Conservation (phyloP, 2,797 vertebrate genomes). For the Pangasius macronema region DNA sequence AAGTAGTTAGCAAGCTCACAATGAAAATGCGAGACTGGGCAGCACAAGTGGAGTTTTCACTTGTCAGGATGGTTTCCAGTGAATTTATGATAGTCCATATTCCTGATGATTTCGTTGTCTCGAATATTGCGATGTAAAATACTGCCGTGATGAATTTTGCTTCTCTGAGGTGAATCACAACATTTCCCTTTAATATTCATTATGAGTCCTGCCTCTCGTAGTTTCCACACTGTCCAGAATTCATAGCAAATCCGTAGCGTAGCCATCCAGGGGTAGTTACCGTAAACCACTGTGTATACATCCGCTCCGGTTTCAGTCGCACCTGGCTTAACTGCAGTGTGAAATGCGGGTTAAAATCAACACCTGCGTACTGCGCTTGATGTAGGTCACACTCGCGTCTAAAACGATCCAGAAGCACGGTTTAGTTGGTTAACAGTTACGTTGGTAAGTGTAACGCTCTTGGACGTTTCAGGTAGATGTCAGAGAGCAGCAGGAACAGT, state of each 20-base stretch:
- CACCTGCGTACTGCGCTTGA: no score
- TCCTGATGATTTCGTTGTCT: neutral
- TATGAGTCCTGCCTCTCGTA: neutral
- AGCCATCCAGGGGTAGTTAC: neutral
- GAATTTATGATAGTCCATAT: neutral
- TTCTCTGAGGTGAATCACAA: no score
- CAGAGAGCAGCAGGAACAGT: no score
- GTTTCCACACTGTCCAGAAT: neutral
- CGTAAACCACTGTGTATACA: neutral
- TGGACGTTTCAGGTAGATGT: no score
- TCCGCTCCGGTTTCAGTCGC: neutral
- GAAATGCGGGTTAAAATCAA: neutral
- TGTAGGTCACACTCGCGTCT: neutral
- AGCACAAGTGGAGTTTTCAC: neutral
- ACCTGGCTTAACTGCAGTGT: neutral
- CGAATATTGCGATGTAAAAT: neutral
- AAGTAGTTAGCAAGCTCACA: neutral
- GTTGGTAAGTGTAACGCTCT: neutral
- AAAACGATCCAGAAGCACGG: neutral
- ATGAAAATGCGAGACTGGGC: no score
- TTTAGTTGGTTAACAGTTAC: no score
- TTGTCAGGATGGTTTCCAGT: neutral
- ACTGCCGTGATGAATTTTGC: neutral
- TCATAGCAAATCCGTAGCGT: neutral
- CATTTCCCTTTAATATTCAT: neutral